Percentiles rank a stretch among this genome's conserved stretches.
Evolutionary conservation across 2,797 vertebrate genomes (phyloP).

Genomic region (Spea hammondii): DNA sequence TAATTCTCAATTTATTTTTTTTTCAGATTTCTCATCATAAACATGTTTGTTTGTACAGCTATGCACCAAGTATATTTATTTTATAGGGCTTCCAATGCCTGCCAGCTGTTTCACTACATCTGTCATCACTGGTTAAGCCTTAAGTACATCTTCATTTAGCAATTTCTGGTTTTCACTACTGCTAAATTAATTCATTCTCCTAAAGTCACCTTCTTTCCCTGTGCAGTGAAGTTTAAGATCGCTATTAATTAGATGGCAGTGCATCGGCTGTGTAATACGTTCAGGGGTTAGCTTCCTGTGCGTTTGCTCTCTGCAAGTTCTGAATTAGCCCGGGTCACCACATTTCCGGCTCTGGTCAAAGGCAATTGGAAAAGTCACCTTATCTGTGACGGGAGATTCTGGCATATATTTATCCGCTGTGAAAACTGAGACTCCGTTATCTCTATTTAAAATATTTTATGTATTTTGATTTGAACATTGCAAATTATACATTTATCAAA

Average conservation of each 20-base stretch:
- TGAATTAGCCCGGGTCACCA: too few species aligned
- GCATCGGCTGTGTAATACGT: background rate
- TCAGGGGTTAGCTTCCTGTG: background rate
- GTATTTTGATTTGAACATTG: too few species aligned
- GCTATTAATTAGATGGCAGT: background rate
- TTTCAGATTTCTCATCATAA: too few species aligned
- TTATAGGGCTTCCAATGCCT: background rate
- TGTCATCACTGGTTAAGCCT: background rate
- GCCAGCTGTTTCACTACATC: background rate
- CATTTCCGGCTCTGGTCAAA: too few species aligned
- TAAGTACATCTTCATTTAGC: slow-evolving; percentile 9
- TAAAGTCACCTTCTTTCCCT: background rate
- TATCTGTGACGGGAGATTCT: too few species aligned
- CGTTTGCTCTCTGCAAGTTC: background rate
- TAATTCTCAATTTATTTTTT: too few species aligned
- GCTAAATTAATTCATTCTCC: slow-evolving; percentile 8
- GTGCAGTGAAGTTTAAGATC: slow-evolving; percentile 3
- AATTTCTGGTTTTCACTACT: slow-evolving; percentile 1
- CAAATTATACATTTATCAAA: too few species aligned
- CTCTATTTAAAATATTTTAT: too few species aligned
- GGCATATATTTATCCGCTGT: too few species aligned
- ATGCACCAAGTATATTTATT: background rate
- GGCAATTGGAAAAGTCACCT: too few species aligned
- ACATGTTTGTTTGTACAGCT: background rate
- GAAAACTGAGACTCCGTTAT: too few species aligned